phyloP scores from a whole-genome alignment of 1,140 invertebrate species.

The Drosophila orosa region DNA sequence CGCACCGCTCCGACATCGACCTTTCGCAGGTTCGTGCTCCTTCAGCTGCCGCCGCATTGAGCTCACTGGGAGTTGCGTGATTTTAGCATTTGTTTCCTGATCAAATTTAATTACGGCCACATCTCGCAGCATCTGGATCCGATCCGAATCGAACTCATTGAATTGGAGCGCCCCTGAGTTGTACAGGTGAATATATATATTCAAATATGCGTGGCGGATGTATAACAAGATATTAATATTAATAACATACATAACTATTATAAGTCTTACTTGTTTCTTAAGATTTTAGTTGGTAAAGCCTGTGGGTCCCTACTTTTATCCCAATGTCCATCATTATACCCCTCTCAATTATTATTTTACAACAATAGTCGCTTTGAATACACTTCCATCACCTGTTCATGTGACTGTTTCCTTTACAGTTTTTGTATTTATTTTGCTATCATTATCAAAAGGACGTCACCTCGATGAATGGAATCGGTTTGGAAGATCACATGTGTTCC shows the following conservation, averaged over 20 bases:
- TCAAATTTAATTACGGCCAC: constrained; percentile 70
- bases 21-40: constrained; percentile 39
- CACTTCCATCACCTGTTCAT: constrained; percentile 23
- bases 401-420: constrained; percentile 5
- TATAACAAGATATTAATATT: background rate
- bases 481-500: constrained; percentile 20
- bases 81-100: constrained; percentile 84
- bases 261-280: too few relatives aligned
- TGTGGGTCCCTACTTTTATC: too few relatives aligned
- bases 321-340: background rate
- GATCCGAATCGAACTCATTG: constrained; percentile 19
- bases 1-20: constrained; percentile 23
- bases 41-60: constrained; percentile 35
- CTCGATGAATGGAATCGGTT: constrained; percentile 6
- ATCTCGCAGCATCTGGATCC: constrained; percentile 39
- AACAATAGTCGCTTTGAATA: constrained; percentile 14
- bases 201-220: constrained; percentile 29
- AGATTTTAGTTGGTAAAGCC: too few relatives aligned
- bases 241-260: background rate
- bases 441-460: constrained; percentile 20
- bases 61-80: constrained; percentile 70
- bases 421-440: constrained; percentile 24
- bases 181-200: constrained; percentile 4
- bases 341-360: constrained; percentile 4
- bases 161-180: constrained; percentile 24